A percentile compares a stretch with the other conserved stretches of the same genome.
phyloP scores from a whole-genome alignment of 2,888 invertebrate genomes.

The Stenichneumon culpator region DNA sequence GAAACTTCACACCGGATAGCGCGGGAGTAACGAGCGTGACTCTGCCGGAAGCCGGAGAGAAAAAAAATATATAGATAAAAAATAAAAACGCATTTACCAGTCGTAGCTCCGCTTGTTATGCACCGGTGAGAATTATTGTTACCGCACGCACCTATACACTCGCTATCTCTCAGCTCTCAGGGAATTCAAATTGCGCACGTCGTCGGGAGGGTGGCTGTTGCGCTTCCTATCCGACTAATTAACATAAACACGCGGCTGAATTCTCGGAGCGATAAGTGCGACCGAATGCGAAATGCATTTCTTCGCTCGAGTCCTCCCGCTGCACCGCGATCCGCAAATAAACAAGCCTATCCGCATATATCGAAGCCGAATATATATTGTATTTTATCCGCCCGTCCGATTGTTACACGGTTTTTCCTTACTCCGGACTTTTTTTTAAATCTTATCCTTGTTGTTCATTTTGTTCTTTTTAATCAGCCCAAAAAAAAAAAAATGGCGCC shows the following conservation, averaged over 20 bases:
- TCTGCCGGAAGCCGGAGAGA: background rate
- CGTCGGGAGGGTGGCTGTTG: conserved; percentile 16
- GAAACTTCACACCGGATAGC: conserved; percentile 9
- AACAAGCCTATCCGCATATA: conserved; percentile 26
- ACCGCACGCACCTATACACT: conserved; percentile 25
- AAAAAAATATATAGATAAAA: background rate
- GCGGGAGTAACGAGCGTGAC: conserved; percentile 34
- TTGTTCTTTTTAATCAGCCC: conserved; percentile 1
- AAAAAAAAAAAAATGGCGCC: conserved; percentile 11
- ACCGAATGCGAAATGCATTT: conserved; percentile 56
- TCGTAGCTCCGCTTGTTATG: conserved; percentile 1
- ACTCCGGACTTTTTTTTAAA: background rate
- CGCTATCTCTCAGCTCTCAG: conserved; percentile 39
- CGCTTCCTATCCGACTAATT: conserved; percentile 57
- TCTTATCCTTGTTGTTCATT: background rate
- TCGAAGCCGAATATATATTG: conserved; percentile 28
- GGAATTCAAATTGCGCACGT: conserved; percentile 53
- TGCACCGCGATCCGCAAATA: conserved; percentile 5
- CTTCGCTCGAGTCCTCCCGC: conserved; percentile 27
- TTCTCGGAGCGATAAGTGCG: conserved; percentile 59
- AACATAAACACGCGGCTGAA: conserved; percentile 65
- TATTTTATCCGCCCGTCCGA: conserved; percentile 39
- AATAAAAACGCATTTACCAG: background rate
- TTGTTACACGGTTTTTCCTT: conserved; percentile 34
- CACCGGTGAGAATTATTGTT: conserved; percentile 21